Evolutionary conservation across 2,113 vertebrate genomes (phyloP), one percentile per base, ranked within the genome.

Genomic region (Sialia sialis): DNA sequence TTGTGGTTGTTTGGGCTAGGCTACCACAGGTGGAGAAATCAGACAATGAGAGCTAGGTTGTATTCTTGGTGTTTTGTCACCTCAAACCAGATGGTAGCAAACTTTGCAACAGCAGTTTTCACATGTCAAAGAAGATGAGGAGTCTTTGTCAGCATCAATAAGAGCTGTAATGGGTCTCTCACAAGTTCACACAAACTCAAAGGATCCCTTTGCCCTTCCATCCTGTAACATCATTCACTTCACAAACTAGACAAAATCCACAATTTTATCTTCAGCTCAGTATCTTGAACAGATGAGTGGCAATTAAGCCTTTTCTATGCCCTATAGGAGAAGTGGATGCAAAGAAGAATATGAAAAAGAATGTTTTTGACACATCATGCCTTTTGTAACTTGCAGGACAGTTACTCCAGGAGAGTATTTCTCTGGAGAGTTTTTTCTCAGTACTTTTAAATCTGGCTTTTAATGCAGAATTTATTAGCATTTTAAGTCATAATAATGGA

Each of bases 401-500:
- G 62, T 56, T 87, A 66, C 58, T 76, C 22, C 49, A 82, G 58
- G 49, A 49, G 92, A 76, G 10, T 18, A 19, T 51, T 87, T 49
- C 41, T 76, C 63, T 39, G 30, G 16, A 74, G 72, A 87, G 27
- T 90, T 94, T 93, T 51, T 79, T 66, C 70, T 46, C 39, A 66
- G 29, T 66, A 66, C 58, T 84, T 85, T 77, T 62, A 70, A n/a
- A 80, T 52, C 52, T 89, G 62, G 16, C 46, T 85, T 83, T 80
- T 95, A 91, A 83, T 55, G 68, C 51, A 80, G 63, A 88, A 83
- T 91, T 93, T 55, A 55, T 91, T 95, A 93, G 54, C 52, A 41
- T 46, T 76, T 83, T 52, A 58, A 87, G 51, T 73, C 54, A 51
- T 55, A 84, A 44, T 55, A 90, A 69, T 8, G 30, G 38, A 85